phyloP scores from a whole-genome alignment of 1,140 invertebrate species.

The Anastrepha obliqua region DNA sequence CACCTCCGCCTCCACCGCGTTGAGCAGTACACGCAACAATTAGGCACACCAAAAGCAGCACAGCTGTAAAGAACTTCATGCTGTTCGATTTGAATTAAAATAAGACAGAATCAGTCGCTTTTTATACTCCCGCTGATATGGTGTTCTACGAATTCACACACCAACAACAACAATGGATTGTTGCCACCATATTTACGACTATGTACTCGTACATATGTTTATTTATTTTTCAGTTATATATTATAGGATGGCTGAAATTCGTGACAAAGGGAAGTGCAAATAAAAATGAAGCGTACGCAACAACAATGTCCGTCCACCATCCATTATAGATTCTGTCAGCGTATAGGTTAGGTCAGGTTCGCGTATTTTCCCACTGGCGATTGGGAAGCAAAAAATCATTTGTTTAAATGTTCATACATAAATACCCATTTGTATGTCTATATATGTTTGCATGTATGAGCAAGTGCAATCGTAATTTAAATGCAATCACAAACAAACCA shows the following conservation, averaged over 20 bases:
- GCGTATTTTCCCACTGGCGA: conserved; percentile 1
- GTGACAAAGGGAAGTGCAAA: conserved; percentile 29
- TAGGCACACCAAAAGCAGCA: conserved; percentile 25
- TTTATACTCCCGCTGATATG: conserved; percentile 22
- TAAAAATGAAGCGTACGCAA: conserved; percentile 1
- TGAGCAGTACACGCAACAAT: background rate
- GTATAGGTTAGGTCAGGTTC: conserved; percentile 26
- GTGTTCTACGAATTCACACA: background rate
- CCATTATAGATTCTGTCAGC: background rate
- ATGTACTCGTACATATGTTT: background rate
- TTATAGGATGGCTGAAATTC: background rate
- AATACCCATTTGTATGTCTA: too few relatives aligned
- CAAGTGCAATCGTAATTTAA: too few relatives aligned
- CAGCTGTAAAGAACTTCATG: conserved; percentile 8
- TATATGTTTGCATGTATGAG: too few relatives aligned
- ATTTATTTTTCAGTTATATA: background rate
- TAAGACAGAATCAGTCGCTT: background rate
- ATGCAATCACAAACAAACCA: too few relatives aligned
- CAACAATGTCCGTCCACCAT: background rate
- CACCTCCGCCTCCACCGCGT: conserved; percentile 28
- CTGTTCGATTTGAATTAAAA: conserved; percentile 32
- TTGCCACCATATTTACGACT: background rate
- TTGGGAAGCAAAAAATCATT: background rate
- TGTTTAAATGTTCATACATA: background rate
- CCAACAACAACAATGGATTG: background rate